These are phyloP conservation scores for Peromyscus polionotus DNA, from an alignment of 2,113 vertebrate species.

Conservation along the genomic window DNA sequence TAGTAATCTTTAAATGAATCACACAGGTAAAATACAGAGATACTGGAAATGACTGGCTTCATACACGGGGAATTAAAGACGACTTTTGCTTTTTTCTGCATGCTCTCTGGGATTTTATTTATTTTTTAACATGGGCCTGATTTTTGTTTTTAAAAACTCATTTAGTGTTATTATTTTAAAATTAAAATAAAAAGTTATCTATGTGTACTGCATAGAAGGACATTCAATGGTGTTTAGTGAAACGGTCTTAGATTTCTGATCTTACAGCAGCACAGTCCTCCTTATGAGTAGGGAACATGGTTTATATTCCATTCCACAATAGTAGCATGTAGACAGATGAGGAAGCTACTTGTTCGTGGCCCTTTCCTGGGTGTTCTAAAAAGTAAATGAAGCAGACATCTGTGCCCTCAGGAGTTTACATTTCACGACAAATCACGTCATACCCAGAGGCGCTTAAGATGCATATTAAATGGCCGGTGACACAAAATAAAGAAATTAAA, in stretches of 20 bases:
- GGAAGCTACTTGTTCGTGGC: neutral
- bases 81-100: neutral
- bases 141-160: slow-evolving; percentile 15
- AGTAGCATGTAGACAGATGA: neutral
- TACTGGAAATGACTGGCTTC: slow-evolving; percentile 16
- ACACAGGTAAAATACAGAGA: neutral
- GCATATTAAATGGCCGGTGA: slow-evolving; percentile 7
- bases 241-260: neutral
- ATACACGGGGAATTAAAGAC: neutral
- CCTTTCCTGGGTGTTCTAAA: slow-evolving; percentile 37
- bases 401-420: slow-evolving; percentile 32
- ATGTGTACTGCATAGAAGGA: neutral
- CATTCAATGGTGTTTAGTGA: neutral
- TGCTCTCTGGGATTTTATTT: slow-evolving; percentile 8
- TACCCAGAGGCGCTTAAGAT: slow-evolving; percentile 38
- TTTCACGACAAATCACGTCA: slow-evolving; percentile 50
- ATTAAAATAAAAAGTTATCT: slow-evolving; percentile 39
- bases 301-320: slow-evolving; percentile 15
- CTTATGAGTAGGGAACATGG: neutral
- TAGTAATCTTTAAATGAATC: slow-evolving; percentile 61
- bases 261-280: neutral
- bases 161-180: slow-evolving; percentile 38
- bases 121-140: neutral
- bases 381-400: slow-evolving; percentile 66
- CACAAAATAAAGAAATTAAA: slow-evolving; percentile 43